A percentile compares a stretch with the other conserved stretches of the same genome.
Conservation (phyloP, 2,113 vertebrate genomes). For the Platycercus adscitus region DNA sequence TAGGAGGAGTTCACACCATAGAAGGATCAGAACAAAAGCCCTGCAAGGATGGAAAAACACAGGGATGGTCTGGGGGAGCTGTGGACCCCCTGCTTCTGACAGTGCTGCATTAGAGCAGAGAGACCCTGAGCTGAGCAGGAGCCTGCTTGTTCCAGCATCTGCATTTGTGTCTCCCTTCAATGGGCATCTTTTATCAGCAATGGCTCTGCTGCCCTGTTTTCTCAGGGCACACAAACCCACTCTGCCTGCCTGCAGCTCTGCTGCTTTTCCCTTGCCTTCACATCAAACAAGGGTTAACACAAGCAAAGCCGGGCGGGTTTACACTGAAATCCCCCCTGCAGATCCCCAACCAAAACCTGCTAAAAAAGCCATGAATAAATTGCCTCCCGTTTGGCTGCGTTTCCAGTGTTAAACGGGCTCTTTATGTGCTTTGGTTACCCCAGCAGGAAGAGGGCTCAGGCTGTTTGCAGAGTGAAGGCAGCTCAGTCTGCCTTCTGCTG, state of each 20-base stretch:
- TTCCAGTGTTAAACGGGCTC: neutral
- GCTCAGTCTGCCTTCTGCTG: neutral
- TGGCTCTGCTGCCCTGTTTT: accelerated
- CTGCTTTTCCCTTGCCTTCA: neutral
- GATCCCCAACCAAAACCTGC: constrained; percentile 18
- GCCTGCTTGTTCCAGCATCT: neutral
- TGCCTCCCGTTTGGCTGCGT: neutral
- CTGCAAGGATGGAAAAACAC: accelerated
- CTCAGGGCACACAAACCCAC: neutral
- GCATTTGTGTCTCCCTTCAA: neutral
- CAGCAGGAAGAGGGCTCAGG: neutral
- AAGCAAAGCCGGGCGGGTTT: neutral
- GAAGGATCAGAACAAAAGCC: neutral
- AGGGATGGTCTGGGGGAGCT: neutral
- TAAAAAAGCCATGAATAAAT: constrained; percentile 20
- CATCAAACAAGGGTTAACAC: neutral
- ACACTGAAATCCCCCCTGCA: neutral
- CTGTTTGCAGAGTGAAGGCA: neutral
- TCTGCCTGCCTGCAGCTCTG: neutral
- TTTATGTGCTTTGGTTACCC: neutral
- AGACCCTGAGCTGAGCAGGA: neutral
- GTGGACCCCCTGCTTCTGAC: accelerated
- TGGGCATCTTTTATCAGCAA: neutral
- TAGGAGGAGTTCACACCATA: neutral
- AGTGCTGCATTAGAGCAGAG: neutral